A percentile compares a stretch with the other conserved stretches of the same genome.
Evolutionary conservation across 2,888 invertebrate species (phyloP).

Genomic region (Steinernema hermaphroditum): DNA sequence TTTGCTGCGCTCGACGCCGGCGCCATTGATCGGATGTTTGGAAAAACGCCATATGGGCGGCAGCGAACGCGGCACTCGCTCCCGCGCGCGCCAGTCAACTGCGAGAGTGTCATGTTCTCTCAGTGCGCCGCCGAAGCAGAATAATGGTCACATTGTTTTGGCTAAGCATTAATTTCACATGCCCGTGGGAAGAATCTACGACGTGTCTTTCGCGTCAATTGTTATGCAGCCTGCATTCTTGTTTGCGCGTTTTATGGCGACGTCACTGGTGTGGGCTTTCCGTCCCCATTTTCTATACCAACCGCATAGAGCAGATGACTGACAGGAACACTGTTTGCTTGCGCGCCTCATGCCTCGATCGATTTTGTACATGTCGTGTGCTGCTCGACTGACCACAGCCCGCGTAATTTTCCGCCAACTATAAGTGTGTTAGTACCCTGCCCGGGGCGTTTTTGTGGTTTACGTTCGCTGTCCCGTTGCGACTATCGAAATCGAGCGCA

Average conservation of each 20-base stretch:
- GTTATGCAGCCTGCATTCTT: neutral
- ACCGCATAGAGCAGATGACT: too few relatives aligned
- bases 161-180: slow-evolving; percentile 29
- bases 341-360: slow-evolving; percentile 16
- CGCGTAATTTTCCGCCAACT: too few relatives aligned
- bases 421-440: too few relatives aligned
- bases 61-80: slow-evolving; percentile 66
- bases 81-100: slow-evolving; percentile 58
- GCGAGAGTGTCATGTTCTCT: neutral
- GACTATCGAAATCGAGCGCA: too few relatives aligned
- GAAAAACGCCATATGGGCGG: slow-evolving; percentile 32
- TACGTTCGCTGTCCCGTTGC: too few relatives aligned
- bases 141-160: slow-evolving; percentile 31
- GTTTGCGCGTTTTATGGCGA: neutral
- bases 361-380: slow-evolving; percentile 4
- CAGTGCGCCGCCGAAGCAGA: slow-evolving; percentile 38
- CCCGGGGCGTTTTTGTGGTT: too few relatives aligned
- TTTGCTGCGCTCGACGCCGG: neutral
- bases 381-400: too few relatives aligned
- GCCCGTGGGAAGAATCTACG: slow-evolving; percentile 7
- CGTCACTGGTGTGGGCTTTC: too few relatives aligned
- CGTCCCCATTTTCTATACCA: too few relatives aligned
- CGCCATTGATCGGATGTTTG: slow-evolving; percentile 15
- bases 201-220: neutral
- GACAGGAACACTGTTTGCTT: neutral